Evolutionary conservation across 1,140 invertebrate species (phyloP).

Genomic region (Oppia nitens): DNA sequence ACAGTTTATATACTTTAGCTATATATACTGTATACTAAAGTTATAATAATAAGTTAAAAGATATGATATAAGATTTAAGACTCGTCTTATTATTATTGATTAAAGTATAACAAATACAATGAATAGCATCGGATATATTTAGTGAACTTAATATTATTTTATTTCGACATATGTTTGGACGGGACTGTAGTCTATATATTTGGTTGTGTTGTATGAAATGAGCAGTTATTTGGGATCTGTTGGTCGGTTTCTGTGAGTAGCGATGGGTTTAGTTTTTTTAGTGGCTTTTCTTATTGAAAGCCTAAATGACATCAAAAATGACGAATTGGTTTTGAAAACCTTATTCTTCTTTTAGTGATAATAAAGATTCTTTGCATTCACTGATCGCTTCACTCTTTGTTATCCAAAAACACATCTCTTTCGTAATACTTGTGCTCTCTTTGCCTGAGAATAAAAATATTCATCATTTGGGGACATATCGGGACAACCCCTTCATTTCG

Average conservation of each 20-base stretch:
- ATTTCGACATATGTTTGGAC: not conserved
- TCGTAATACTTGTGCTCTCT: not conserved
- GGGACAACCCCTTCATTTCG: not conserved
- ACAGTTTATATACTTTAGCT: too few relatives aligned
- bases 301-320: not conserved
- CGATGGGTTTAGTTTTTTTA: not conserved
- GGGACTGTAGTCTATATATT: not conserved
- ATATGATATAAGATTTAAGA: too few relatives aligned
- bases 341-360: not conserved
- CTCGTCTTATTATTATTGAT: too few relatives aligned
- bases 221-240: too few relatives aligned
- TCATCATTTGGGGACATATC: not conserved
- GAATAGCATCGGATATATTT: too few relatives aligned
- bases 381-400: too few relatives aligned
- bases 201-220: not conserved
- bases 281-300: not conserved
- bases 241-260: not conserved
- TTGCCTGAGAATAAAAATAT: not conserved
- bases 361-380: not conserved
- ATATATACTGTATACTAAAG: too few relatives aligned
- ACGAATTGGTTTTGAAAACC: not conserved
- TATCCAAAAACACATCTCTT: too few relatives aligned
- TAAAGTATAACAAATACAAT: too few relatives aligned
- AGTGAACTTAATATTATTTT: not conserved
- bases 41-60: too few relatives aligned